These are phyloP conservation scores for Rhyacophila brunnea DNA, from an alignment of 1,140 invertebrate genomes.

Conservation along the genomic window DNA sequence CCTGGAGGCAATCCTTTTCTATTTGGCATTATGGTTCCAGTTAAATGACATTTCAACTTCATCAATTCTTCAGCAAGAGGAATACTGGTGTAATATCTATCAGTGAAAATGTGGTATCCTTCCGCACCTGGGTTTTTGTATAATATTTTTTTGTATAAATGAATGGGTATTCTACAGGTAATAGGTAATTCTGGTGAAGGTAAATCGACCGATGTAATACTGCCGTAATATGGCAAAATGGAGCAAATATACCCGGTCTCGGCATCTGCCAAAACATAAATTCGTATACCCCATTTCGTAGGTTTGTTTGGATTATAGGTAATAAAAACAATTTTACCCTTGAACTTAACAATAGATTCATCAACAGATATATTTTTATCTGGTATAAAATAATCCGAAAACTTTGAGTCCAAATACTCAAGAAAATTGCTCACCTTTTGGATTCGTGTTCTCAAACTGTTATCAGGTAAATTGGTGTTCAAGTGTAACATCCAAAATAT, in stretches of 20 bases:
- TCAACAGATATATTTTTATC: constrained; percentile 19
- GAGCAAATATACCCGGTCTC: constrained; percentile 33
- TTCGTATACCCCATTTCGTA: constrained; percentile 36
- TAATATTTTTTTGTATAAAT: constrained; percentile 18
- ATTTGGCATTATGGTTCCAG: constrained; percentile 28
- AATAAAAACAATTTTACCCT: constrained; percentile 23
- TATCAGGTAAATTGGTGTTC: neutral
- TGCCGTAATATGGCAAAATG: constrained; percentile 37
- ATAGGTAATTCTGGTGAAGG: constrained; percentile 13
- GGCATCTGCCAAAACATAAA: constrained; percentile 36
- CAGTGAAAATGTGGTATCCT: constrained; percentile 25
- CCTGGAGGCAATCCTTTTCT: constrained; percentile 23
- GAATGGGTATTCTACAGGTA: constrained; percentile 18
- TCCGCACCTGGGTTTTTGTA: constrained; percentile 14
- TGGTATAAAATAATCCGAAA: constrained; percentile 20
- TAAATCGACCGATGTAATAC: constrained; percentile 17
- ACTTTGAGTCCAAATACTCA: constrained; percentile 8
- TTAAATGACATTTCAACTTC: constrained; percentile 28
- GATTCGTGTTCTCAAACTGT: constrained; percentile 11
- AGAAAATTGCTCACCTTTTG: constrained; percentile 27
- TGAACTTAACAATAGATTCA: constrained; percentile 29
- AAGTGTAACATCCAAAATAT: constrained; percentile 18
- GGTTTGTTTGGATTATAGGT: constrained; percentile 39
- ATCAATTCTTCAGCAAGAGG: constrained; percentile 27
- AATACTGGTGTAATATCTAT: constrained; percentile 30